phyloP scores from a whole-genome alignment of 2,797 vertebrate genomes.

The Sebastes umbrosus region DNA sequence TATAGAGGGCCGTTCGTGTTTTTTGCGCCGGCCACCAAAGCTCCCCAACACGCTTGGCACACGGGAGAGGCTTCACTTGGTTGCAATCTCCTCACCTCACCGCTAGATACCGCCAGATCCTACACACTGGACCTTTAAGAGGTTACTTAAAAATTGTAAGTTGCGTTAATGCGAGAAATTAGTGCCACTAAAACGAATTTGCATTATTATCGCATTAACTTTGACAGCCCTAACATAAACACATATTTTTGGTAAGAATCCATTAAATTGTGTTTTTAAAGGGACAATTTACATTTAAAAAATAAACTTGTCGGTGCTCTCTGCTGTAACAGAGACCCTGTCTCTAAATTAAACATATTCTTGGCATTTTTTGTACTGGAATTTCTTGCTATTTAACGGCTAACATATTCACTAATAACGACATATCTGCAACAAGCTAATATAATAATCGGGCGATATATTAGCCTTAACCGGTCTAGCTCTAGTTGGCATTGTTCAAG shows the following conservation, averaged over 20 bases:
- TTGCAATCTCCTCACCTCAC: no score
- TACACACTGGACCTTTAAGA: no score
- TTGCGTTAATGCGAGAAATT: no score
- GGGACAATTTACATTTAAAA: background rate
- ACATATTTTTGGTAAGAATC: background rate
- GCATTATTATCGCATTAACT: no score
- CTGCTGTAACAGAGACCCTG: background rate
- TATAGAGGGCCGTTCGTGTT: no score
- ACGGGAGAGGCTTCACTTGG: no score
- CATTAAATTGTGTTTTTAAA: background rate
- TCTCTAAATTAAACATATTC: background rate
- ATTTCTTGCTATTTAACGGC: background rate
- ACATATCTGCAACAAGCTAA: background rate
- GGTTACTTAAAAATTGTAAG: no score
- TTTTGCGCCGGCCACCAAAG: no score
- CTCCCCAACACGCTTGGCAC: no score
- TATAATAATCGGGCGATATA: background rate
- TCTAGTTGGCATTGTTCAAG: background rate
- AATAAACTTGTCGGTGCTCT: background rate
- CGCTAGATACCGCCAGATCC: no score
- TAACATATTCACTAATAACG: background rate
- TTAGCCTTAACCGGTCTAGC: background rate
- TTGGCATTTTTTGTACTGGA: background rate
- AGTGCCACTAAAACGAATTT: no score
- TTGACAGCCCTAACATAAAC: no score